These are phyloP conservation scores for Falco cherrug DNA, from an alignment of 2,797 vertebrate species.

Conservation along the genomic window DNA sequence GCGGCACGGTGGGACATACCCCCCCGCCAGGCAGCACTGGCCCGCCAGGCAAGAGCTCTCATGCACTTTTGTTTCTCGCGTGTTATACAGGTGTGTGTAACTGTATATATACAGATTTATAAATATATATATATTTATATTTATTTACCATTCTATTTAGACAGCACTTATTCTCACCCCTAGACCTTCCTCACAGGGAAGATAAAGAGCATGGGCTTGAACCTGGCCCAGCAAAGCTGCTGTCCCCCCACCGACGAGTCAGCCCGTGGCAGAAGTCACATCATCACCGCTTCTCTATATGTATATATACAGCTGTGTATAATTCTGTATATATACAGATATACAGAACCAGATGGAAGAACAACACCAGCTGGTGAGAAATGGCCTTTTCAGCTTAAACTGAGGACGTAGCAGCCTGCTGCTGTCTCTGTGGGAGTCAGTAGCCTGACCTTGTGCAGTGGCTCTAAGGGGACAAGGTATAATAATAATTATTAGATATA, in stretches of 20 bases:
- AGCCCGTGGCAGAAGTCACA: fast-evolving
- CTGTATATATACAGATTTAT: too few species aligned
- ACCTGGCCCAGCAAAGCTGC: neutral
- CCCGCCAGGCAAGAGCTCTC: fast-evolving
- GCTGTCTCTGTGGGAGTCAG: neutral
- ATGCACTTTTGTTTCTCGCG: fast-evolving
- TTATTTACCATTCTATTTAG: neutral
- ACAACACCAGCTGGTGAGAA: fast-evolving
- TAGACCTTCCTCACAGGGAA: neutral
- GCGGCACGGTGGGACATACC: fast-evolving
- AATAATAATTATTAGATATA: neutral
- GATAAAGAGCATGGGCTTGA: neutral
- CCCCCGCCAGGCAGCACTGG: neutral
- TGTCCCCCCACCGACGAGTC: neutral
- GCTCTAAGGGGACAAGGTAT: neutral
- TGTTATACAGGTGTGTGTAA: neutral
- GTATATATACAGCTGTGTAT: too few species aligned
- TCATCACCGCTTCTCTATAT: neutral
- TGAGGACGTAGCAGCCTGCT: neutral
- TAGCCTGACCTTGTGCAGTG: neutral
- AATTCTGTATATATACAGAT: neutral
- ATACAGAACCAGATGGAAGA: neutral
- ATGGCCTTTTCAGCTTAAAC: neutral
- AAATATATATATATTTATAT: too few species aligned
- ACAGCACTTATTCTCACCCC: neutral